Evolutionary conservation across 2,113 vertebrate genomes (phyloP).

Genomic region (Elephas maximus): DNA sequence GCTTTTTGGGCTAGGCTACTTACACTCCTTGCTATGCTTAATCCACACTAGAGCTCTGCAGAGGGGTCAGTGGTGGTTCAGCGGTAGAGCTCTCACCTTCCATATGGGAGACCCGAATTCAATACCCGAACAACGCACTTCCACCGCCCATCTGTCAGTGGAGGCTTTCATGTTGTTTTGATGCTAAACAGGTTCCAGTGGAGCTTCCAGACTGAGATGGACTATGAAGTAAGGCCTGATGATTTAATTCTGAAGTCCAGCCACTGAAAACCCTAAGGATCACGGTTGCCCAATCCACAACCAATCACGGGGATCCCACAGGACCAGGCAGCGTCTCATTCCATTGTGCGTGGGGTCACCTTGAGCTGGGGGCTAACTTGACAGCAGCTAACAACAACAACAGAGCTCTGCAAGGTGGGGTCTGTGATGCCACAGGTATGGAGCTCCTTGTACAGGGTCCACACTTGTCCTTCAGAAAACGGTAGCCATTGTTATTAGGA

Average conservation of each 20-base stretch:
- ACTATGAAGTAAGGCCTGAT: neutral
- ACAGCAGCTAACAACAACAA: neutral
- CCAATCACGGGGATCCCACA: no score
- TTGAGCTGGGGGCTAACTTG: neutral
- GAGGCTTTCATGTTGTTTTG: neutral
- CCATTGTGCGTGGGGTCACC: neutral
- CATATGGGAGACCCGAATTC: no score
- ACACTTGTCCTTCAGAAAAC: neutral
- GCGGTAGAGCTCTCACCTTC: no score
- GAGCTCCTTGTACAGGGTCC: neutral
- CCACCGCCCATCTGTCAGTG: neutral
- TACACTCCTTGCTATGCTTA: neutral
- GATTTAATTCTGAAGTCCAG: neutral
- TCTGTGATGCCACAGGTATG: neutral
- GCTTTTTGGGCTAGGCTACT: neutral
- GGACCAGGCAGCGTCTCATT: no score
- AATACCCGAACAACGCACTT: no score
- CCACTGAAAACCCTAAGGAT: neutral
- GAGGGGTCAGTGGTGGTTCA: neutral
- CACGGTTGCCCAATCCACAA: neutral
- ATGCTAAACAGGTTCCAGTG: neutral
- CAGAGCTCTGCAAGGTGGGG: neutral
- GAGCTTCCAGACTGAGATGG: neutral
- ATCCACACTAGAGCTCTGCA: neutral
- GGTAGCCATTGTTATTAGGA: neutral